Conservation (phyloP, 2,888 invertebrate species). For the Fabriciana adippe region DNA sequence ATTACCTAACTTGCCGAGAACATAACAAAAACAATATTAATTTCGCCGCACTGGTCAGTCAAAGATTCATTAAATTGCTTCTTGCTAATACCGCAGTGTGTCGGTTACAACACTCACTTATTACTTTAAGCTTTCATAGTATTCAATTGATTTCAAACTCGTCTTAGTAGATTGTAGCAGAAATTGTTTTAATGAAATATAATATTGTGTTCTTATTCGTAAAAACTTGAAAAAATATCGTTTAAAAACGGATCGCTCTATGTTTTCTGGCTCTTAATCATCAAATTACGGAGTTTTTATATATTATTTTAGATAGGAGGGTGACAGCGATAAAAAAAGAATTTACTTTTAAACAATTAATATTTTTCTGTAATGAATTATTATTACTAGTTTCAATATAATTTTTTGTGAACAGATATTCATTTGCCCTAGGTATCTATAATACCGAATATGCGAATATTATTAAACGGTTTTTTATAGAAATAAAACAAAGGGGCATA, state of each 20-base stretch:
- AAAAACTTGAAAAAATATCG: not conserved
- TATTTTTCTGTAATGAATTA: too few species aligned
- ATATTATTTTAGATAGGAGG: too few species aligned
- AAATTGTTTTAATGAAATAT: not conserved
- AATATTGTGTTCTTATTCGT: not conserved
- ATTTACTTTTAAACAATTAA: too few species aligned
- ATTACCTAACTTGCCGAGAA: constrained; percentile 67
- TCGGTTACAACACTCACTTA: constrained; percentile 28
- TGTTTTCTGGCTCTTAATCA: too few species aligned
- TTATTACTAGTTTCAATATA: too few species aligned
- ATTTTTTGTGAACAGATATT: too few species aligned
- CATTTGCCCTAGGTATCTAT: too few species aligned
- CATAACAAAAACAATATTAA: constrained; percentile 71
- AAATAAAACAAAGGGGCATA: not conserved
- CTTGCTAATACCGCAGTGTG: constrained; percentile 29
- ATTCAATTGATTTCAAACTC: not conserved
- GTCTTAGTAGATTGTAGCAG: constrained; percentile 1
- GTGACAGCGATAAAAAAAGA: too few species aligned
- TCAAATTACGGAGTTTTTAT: too few species aligned
- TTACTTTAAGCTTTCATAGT: constrained; percentile 20
- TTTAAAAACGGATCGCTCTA: too few species aligned
- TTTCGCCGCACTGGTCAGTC: constrained; percentile 58
- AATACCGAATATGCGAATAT: too few species aligned
- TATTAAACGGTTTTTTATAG: not conserved
- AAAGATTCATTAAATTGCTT: constrained; percentile 46